Evolutionary conservation across 2,113 vertebrate genomes (phyloP), one percentile per base, ranked within the genome.

Genomic region (Nibea coibor): DNA sequence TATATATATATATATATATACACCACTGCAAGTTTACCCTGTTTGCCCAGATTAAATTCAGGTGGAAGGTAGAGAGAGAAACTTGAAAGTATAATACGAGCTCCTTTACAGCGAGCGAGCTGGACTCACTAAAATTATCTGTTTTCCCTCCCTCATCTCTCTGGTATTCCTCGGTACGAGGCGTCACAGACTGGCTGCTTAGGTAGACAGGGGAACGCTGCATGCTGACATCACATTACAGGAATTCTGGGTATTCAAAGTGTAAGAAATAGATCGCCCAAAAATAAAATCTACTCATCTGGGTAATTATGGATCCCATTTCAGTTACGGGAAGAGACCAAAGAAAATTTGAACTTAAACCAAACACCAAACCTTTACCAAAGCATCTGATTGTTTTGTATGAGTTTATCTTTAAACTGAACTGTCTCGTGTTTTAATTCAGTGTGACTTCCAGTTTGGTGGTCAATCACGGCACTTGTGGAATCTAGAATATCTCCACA

Each of bases 171-270:
- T 65, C 65, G 78, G 75, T 61, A 16, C 2, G 10, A 61, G 61
- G 70, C 63, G 4, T 35, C 56, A 58, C 66, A 47, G 31, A 22
- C 66, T 10, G 71, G 57, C 63, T 75, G 68, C 22, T 81, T 83
- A 63, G 82, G 88, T 80, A 69, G 78, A 88, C 69, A 58, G 28
- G 20, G 24, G 19, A 28, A 62, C 24, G 59, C 47, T 65, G 54
- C 71, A 51, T 12, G 53, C 71, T 90, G 83, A 90, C 85, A 90
- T 86, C 85, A 89, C 59, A 14, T 67, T 17, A 22, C 15, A 72
- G 72, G 68, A 81, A 89, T 85, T 74, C 43, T 59, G 73, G 43
- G 58, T 75, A 88, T 85, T 89, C 20, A 28, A 39, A 68, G 63
- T 57, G 58, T 31, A 56, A 54, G 65, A 56, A 83, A 70, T 72